Conservation (phyloP, 92 coral and sea anemone genomes). For the Parazoanthus darwini region DNA sequence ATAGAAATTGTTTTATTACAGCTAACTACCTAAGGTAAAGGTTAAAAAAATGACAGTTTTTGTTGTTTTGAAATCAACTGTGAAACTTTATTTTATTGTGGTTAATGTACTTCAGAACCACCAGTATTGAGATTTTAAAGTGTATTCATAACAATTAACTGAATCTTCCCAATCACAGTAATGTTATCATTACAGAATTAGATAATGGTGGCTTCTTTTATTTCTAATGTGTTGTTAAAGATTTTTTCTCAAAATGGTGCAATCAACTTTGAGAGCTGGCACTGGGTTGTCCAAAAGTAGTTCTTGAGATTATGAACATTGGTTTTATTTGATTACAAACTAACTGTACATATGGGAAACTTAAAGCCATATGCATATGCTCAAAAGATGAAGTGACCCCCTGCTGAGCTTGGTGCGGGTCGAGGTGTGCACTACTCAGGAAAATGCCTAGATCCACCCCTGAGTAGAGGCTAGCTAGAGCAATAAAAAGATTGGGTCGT, state of each 20-base stretch:
- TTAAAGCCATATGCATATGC: neutral
- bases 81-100: neutral
- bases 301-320: neutral
- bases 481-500: too few relatives aligned
- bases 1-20: neutral
- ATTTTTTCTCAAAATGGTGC: neutral
- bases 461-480: too few relatives aligned
- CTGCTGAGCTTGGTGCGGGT: neutral
- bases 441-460: conserved; percentile 14
- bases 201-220: neutral
- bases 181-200: neutral
- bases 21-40: conserved; percentile 1
- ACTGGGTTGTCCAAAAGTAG: too few relatives aligned
- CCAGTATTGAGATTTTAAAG: neutral
- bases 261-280: neutral
- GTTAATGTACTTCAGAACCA: neutral
- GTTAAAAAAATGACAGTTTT: neutral
- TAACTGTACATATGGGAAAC: neutral
- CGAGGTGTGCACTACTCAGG: conserved; percentile 2
- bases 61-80: neutral
- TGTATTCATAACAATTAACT: neutral
- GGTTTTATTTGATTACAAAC: neutral
- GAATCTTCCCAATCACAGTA: neutral
- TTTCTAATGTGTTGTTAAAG: neutral
- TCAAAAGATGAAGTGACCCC: neutral